Base-by-base conservation (phyloP, 2,797 vertebrate species). In the Lindbergichthys nudifrons region DNA sequence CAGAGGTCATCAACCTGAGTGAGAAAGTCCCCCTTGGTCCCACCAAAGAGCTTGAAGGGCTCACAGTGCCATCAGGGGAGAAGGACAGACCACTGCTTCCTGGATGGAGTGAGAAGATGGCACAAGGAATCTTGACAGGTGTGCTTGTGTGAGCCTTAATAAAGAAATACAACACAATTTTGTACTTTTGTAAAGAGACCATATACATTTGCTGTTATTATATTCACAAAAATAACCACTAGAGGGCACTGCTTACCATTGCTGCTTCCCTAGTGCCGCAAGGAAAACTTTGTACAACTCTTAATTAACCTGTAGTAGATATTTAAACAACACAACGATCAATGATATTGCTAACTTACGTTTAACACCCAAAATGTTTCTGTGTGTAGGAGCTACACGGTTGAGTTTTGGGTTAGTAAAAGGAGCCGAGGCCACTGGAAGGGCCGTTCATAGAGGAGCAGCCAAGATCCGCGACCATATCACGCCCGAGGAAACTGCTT, bases 61-160 rank as follows among this genome's bases (percentile, higher is more conserved):
- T 11, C 12, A 66, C 70, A 7, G 60, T 21, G 47, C 41, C 59
- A 42, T 82, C 93, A 80, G 48, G 76, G 18, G 80, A 90, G 41
- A 94, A 91, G 59, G 92, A 94, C 45, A 86, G 84, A 62, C 48
- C 16, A 23, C 74, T 14, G 2, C 73, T 97, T 70, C 97, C 97
- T 60, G 96, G 95, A 43, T 99, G 98, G 98, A 99, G 98, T 82
- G 97, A 97, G 88, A 98, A 96, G 83, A 94, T 99, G 85, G 95
- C 96, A 15, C 96, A 96, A 58, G 95, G 96, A 88, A 99, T 99
- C 81, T 87, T 98, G 83, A 89, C 96, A 95, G 98, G 98, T 93
- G 46, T 65, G 87, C 84, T 53, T 67, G 19, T 18, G 8, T 43
- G 1, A 21, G 5, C n/a, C 11, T 8, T 18, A 19, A 45, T 9